Base-by-base conservation (phyloP, 2,797 vertebrate species). In the Etheostoma nigrum region DNA sequence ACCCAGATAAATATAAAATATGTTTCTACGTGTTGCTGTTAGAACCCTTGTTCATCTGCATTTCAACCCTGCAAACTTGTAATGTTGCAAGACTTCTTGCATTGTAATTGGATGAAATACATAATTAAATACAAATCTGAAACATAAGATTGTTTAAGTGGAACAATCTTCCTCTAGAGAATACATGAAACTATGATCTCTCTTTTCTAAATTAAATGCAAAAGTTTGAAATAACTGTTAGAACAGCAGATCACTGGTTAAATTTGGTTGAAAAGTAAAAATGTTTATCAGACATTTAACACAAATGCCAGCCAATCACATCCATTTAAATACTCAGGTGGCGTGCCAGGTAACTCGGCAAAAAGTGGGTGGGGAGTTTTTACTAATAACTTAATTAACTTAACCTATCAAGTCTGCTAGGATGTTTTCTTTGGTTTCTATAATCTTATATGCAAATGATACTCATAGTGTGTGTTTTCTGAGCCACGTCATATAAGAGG, bases 391-490 rank as follows among this genome's bases (percentile, higher is more conserved):
- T 11, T 40, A 40, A 40, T 40, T 11, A 11, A 51, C 30, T 30
- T 72, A 51, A 65, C 21, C 2, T 45, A 45, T 70, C 21, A 30
- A 19, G 23, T 61, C 18, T 60, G 3, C 3, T 6, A 1, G 2
- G 5, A 51, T 0, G 5, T 51, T 23, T 53, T 57, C 15, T 67
- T 79, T 73, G 8, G 9, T 44, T 14, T 67, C 0, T 25, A 25
- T 40, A 7, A 1, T 36, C 48, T 2, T 36, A 74, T 59, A 80
- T 80, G 42, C 40, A 87, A 87, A 83, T 76, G 0, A 23, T 4
- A 13, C 0, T 8, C 15, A 40, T 10, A 63, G 5, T 45, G 6
- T 47, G 4, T 68, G 21, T 33, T 49, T 72, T 67, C 42, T 47
- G 30, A n/a, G 11, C 36, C 54, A 16, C n/a, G 25, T 59, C 44